These are phyloP conservation scores for Siniperca chuatsi DNA, from an alignment of 2,113 vertebrate genomes.

Conservation along the genomic window DNA sequence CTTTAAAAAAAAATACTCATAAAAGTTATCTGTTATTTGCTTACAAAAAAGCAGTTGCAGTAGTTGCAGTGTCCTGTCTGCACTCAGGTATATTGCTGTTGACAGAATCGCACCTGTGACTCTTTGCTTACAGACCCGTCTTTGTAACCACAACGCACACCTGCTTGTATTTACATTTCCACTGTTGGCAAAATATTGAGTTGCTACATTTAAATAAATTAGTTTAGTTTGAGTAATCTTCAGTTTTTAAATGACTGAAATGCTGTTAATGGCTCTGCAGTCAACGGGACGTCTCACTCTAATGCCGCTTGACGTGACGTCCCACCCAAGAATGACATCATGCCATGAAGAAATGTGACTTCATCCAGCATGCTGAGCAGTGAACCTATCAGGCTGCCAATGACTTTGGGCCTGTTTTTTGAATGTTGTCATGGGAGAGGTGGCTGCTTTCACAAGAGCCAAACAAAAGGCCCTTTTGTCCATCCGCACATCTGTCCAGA, in stretches of 20 bases:
- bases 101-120: constrained; percentile 49
- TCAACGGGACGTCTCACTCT: constrained; percentile 29
- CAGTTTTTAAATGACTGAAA: not conserved
- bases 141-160: constrained; percentile 25
- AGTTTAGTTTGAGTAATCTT: constrained; percentile 22
- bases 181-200: constrained; percentile 47
- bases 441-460: constrained; percentile 57
- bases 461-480: constrained; percentile 83
- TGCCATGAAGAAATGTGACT: constrained; percentile 51
- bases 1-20: not conserved
- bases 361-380: constrained; percentile 21
- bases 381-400: constrained; percentile 23
- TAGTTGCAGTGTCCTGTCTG: constrained; percentile 28
- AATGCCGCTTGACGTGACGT: constrained; percentile 53
- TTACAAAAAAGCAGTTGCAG: constrained; percentile 3
- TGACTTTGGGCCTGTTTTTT: constrained; percentile 48
- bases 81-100: constrained; percentile 21
- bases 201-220: constrained; percentile 6
- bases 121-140: constrained; percentile 27
- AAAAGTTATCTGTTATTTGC: not conserved
- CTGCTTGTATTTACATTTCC: constrained; percentile 37
- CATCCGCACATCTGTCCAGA: constrained; percentile 77
- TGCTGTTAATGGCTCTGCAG: constrained; percentile 7
- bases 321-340: constrained; percentile 70
- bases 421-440: constrained; percentile 70